Percentiles rank a stretch among this genome's conserved stretches.
Evolutionary conservation across 2,797 vertebrate genomes (phyloP).

Genomic region (Cephalopachus bancanus): DNA sequence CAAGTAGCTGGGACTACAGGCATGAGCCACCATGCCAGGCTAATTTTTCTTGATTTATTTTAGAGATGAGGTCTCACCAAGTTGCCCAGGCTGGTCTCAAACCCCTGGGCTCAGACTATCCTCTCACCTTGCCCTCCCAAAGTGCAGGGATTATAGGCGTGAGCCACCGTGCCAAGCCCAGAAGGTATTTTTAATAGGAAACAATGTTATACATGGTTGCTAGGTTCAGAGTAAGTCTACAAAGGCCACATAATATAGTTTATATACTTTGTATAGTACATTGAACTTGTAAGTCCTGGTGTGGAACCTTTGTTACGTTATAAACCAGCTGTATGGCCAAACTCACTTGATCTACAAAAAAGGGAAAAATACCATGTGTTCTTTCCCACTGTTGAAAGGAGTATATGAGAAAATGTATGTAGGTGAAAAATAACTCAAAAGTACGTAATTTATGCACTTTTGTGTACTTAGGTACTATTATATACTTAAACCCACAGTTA

Average conservation of each 20-base stretch:
- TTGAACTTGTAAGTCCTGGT: background rate
- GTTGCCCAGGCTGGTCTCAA: no score
- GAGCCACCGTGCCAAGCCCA: background rate
- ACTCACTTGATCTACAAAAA: constrained; percentile 13
- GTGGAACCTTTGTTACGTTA: background rate
- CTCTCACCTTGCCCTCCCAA: no score
- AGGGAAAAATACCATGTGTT: background rate
- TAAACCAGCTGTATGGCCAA: background rate
- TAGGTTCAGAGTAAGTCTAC: background rate
- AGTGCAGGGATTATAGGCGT: no score
- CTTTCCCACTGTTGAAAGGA: background rate
- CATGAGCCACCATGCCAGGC: no score
- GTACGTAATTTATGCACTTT: background rate
- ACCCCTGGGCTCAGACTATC: no score
- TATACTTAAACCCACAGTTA: background rate
- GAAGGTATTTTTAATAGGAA: constrained; percentile 42
- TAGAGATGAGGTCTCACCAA: no score
- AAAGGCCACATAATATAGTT: background rate
- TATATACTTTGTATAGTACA: background rate
- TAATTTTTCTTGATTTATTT: no score
- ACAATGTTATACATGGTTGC: background rate
- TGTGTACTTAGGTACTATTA: background rate
- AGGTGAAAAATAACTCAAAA: constrained; percentile 19
- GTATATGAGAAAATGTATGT: background rate
- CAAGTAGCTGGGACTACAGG: no score